These are phyloP conservation scores for Amiota mariae DNA, from an alignment of 2,888 invertebrate species.

Conservation along the genomic window DNA sequence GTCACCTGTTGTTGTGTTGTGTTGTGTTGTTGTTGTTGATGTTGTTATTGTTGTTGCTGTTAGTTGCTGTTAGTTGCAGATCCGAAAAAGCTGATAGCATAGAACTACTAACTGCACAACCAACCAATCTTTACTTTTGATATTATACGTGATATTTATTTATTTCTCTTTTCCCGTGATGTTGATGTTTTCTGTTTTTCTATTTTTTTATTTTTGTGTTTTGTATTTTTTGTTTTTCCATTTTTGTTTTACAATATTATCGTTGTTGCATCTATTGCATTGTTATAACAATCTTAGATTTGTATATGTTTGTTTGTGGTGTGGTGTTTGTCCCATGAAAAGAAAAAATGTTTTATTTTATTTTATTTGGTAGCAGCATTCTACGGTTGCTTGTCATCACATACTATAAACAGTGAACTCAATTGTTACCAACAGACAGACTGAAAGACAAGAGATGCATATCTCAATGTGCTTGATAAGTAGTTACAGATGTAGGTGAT, in stretches of 20 bases:
- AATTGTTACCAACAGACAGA: neutral
- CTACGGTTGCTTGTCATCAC: neutral
- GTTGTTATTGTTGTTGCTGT: neutral
- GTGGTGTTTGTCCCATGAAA: neutral
- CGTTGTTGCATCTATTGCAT: neutral
- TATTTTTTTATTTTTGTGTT: too few species aligned
- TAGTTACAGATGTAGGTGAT: constrained; percentile 19
- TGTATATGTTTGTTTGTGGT: neutral
- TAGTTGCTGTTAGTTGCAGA: neutral
- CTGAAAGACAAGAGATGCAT: constrained; percentile 2
- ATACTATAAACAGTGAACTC: neutral
- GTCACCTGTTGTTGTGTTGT: constrained; percentile 17
- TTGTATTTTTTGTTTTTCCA: neutral
- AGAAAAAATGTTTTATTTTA: constrained; percentile 14
- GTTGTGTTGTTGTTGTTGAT: neutral
- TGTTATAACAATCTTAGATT: constrained; percentile 16
- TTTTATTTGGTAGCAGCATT: neutral
- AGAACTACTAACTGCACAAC: neutral
- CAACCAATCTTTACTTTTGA: constrained; percentile 11
- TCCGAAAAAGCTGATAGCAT: constrained; percentile 10
- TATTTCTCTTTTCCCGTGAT: neutral
- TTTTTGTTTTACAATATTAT: neutral
- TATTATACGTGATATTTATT: constrained; percentile 18
- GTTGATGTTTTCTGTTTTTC: neutral
- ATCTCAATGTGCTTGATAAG: constrained; percentile 12